Percentiles rank a stretch among this genome's conserved stretches.
phyloP scores from a whole-genome alignment of 2,113 vertebrate genomes.

The Oreochromis spilurus region DNA sequence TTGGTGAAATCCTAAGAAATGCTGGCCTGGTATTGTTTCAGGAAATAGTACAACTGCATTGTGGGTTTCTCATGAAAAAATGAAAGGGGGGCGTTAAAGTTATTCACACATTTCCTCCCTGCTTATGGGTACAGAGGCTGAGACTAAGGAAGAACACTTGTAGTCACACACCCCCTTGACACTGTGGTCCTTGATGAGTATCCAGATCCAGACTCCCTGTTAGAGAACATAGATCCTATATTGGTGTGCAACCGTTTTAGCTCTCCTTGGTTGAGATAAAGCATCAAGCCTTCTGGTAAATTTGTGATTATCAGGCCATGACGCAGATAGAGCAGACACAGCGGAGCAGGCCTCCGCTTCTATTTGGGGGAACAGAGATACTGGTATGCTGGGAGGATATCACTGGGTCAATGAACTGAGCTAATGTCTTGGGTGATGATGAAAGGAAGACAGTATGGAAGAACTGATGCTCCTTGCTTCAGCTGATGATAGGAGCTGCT shows the following conservation, averaged over 20 bases:
- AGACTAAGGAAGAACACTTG: conserved; percentile 16
- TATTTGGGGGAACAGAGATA: conserved; percentile 64
- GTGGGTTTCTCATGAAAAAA: background rate
- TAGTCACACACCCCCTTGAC: conserved; percentile 26
- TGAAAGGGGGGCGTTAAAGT: background rate
- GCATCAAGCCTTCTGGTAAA: conserved; percentile 56
- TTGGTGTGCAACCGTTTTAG: conserved; percentile 35
- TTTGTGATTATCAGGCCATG: conserved; percentile 50
- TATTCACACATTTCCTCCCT: background rate
- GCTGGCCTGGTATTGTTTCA: background rate
- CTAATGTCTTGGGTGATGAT: conserved; percentile 7
- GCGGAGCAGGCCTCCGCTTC: conserved; percentile 32
- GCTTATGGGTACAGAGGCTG: background rate
- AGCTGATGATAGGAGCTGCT: background rate
- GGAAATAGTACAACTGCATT: background rate
- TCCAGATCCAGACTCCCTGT: conserved; percentile 20
- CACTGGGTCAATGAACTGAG: background rate
- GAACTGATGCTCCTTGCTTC: background rate
- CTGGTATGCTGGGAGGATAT: background rate
- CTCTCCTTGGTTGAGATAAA: conserved; percentile 47
- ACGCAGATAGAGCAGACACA: conserved; percentile 42
- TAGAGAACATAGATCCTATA: background rate
- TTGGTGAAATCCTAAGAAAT: background rate
- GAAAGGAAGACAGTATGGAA: conserved; percentile 8
- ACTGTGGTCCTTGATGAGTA: conserved; percentile 20